phyloP scores from a whole-genome alignment of 2,113 vertebrate species.

The Gobio gobio region DNA sequence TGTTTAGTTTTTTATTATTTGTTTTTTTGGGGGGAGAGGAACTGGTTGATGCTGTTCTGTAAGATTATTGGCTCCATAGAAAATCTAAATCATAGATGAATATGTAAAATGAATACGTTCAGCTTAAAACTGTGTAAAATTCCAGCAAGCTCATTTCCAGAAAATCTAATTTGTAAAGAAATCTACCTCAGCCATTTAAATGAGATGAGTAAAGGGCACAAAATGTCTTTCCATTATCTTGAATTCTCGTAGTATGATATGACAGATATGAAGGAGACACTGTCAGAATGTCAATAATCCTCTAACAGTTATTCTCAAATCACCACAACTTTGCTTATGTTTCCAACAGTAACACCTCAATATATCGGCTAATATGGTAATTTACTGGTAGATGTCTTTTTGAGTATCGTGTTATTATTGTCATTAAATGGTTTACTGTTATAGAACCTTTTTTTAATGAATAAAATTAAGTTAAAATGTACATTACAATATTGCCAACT shows the following conservation, averaged over 20 bases:
- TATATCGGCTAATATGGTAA: background rate
- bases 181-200: background rate
- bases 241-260: background rate
- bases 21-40: background rate
- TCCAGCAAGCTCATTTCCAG: background rate
- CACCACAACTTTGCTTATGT: background rate
- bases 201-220: background rate
- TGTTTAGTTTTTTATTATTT: too few species aligned
- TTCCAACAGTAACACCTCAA: background rate
- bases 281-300: background rate
- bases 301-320: background rate
- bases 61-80: background rate
- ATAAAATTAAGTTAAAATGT: background rate
- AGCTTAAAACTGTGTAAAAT: background rate
- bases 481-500: background rate
- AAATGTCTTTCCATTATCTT: background rate
- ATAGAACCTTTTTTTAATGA: background rate
- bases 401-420: background rate
- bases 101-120: background rate
- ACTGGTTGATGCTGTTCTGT: background rate
- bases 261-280: background rate
- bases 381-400: background rate
- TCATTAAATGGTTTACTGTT: too few species aligned
- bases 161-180: background rate
- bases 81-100: background rate